phyloP scores from a whole-genome alignment of 2,797 vertebrate genomes.

The Synaphobranchus kaupii region DNA sequence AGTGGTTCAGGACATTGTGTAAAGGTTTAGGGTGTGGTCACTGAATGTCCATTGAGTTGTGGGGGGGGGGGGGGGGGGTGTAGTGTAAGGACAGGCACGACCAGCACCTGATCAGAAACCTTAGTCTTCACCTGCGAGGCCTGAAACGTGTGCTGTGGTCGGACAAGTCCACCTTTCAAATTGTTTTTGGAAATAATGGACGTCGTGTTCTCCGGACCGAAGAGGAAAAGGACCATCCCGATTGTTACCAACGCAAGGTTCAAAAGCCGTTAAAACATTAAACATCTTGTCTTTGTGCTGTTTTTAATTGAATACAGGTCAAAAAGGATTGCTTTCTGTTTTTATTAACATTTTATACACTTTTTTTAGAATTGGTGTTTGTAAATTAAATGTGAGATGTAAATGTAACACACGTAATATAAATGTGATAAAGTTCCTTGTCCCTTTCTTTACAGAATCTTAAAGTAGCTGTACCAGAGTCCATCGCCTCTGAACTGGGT shows the following conservation, averaged over 20 bases:
- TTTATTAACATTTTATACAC: too few species aligned
- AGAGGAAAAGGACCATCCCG: too few species aligned
- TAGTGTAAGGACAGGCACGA: neutral
- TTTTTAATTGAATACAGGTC: too few species aligned
- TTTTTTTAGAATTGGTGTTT: neutral
- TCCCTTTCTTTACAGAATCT: conserved; percentile 79
- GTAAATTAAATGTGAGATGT: neutral
- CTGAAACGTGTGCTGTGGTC: neutral
- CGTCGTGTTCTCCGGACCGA: too few species aligned
- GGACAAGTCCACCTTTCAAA: too few species aligned
- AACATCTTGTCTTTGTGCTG: too few species aligned
- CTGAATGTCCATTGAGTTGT: neutral
- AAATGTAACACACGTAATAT: neutral
- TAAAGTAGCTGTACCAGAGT: conserved; percentile 91
- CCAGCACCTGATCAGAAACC: neutral
- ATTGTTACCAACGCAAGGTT: too few species aligned
- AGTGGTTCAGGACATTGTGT: too few species aligned
- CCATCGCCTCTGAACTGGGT: conserved; percentile 90
- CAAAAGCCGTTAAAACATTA: too few species aligned
- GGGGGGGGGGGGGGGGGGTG: too few species aligned
- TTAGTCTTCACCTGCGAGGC: neutral
- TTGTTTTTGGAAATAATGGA: too few species aligned
- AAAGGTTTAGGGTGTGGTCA: neutral
- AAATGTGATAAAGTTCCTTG: neutral
- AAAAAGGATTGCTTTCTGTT: too few species aligned